A percentile compares a stretch with the other conserved stretches of the same genome.
These are phyloP conservation scores for Hermatobates lingyangjiaoensis DNA, from an alignment of 1,140 invertebrate species.

Conservation along the genomic window DNA sequence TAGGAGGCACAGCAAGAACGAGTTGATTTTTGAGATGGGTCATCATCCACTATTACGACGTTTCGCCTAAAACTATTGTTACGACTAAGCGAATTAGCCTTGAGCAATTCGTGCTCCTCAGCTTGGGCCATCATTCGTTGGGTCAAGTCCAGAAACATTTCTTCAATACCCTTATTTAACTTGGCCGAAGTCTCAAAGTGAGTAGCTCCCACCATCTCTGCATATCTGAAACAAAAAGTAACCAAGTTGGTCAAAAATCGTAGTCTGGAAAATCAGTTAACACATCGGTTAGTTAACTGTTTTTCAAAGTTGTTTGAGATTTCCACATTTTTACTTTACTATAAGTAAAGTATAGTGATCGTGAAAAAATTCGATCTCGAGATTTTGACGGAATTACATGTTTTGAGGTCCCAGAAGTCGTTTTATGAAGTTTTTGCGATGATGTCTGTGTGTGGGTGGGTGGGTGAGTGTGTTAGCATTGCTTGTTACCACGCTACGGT, in stretches of 20 bases:
- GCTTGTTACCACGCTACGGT: no score
- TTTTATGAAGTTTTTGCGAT: no score
- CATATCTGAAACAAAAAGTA: slow-evolving; percentile 46
- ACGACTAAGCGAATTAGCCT: slow-evolving; percentile 28
- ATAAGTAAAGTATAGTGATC: no score
- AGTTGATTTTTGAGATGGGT: slow-evolving; percentile 1
- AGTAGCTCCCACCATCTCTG: slow-evolving; percentile 75
- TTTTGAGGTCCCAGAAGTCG: no score
- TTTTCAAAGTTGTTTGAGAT: no score
- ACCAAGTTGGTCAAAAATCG: slow-evolving; percentile 2
- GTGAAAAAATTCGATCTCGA: no score
- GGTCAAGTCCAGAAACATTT: slow-evolving; percentile 76
- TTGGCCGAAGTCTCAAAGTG: slow-evolving; percentile 94
- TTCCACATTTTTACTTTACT: no score
- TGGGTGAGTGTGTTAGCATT: no score
- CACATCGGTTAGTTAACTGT: no score
- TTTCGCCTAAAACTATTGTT: slow-evolving; percentile 32
- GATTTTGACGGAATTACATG: no score
- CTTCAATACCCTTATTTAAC: slow-evolving; percentile 77
- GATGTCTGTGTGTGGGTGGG: no score
- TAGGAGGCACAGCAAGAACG: slow-evolving; percentile 10
- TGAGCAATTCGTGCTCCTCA: slow-evolving; percentile 26
- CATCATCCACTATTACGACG: slow-evolving; percentile 39
- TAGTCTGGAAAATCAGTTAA: slow-evolving; percentile 7
- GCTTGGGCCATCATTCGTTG: slow-evolving; percentile 40